Evolutionary conservation across 2,113 vertebrate species (phyloP).

Genomic region (Heloderma charlesbogerti): DNA sequence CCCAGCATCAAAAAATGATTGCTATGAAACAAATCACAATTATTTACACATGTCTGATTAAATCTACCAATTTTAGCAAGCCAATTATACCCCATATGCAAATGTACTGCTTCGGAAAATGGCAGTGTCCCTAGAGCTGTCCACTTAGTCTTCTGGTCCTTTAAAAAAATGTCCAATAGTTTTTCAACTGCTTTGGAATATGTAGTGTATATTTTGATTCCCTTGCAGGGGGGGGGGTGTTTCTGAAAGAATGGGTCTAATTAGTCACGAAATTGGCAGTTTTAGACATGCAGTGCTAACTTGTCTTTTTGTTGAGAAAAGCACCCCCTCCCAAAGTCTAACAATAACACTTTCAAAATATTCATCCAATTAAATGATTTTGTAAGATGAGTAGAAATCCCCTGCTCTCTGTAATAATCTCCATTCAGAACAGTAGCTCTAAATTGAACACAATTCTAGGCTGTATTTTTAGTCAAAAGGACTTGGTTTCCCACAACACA

Average conservation of each 20-base stretch:
- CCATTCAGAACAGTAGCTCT: neutral
- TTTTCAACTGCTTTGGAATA: constrained; percentile 44
- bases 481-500: neutral
- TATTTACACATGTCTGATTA: constrained; percentile 74
- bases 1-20: constrained; percentile 74
- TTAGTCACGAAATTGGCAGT: constrained; percentile 65
- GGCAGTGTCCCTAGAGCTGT: constrained; percentile 43
- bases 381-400: constrained; percentile 53
- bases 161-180: constrained; percentile 19
- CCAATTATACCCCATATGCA: constrained; percentile 69
- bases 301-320: constrained; percentile 48
- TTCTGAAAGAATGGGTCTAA: constrained; percentile 56
- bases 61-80: constrained; percentile 72
- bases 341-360: constrained; percentile 55
- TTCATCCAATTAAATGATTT: constrained; percentile 69
- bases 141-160: constrained; percentile 53
- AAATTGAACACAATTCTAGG: constrained; percentile 59
- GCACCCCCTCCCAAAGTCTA: constrained; percentile 54
- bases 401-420: constrained; percentile 44
- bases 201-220: constrained; percentile 62
- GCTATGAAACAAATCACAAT: constrained; percentile 74
- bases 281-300: constrained; percentile 36
- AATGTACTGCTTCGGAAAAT: constrained; percentile 61
- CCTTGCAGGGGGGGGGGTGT: constrained; percentile 53
- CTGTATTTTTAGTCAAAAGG: neutral